Evolutionary conservation across 2,797 vertebrate genomes (phyloP).

Genomic region (Botia kubotai): DNA sequence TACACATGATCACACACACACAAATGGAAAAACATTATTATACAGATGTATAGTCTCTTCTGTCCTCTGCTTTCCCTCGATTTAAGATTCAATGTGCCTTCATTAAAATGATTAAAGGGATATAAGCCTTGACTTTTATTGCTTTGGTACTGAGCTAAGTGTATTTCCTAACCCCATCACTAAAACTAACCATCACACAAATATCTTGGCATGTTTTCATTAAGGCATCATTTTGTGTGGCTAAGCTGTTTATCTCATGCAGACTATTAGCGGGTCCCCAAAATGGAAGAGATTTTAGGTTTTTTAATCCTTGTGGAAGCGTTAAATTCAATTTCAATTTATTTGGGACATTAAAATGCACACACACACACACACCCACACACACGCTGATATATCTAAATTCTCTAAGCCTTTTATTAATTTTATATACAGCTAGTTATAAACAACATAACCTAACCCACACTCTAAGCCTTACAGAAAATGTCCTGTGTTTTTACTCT

Average conservation of each 20-base stretch:
- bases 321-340: not conserved
- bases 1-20: not conserved
- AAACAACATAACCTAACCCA: too few relatives aligned
- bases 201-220: not conserved
- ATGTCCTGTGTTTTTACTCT: too few relatives aligned
- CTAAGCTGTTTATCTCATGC: not conserved
- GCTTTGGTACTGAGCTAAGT: not conserved
- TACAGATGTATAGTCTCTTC: not conserved
- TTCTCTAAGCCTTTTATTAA: too few relatives aligned
- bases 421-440: too few relatives aligned
- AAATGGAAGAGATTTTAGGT: not conserved
- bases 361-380: not conserved
- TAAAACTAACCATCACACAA: not conserved
- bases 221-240: not conserved
- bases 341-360: not conserved
- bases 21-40: conserved; percentile 21
- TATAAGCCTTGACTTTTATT: not conserved
- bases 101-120: conserved; percentile 1
- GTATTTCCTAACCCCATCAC: not conserved
- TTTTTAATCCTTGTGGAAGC: not conserved
- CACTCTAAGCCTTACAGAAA: too few relatives aligned
- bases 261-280: not conserved
- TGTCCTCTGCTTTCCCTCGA: not conserved
- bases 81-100: conserved; percentile 9
- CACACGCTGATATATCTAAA: not conserved